Evolutionary conservation across 2,797 vertebrate genomes (phyloP).

Genomic region (Sphenopsis melanotis): DNA sequence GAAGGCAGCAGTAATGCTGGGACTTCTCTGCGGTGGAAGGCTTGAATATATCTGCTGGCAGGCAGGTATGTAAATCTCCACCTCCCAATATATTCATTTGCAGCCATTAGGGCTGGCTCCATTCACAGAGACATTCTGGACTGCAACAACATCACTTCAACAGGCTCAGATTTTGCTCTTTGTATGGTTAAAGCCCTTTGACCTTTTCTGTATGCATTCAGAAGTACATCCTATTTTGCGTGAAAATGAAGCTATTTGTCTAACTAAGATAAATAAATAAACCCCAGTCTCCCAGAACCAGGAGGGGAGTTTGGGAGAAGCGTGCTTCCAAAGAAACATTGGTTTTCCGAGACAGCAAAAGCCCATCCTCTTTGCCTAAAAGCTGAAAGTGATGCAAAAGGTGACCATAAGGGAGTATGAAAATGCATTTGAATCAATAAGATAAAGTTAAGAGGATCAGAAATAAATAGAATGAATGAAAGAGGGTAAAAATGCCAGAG

Average conservation of each 20-base stretch:
- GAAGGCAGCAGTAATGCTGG: not conserved
- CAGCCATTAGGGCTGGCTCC: not conserved
- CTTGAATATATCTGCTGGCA: not conserved
- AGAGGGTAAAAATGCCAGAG: conserved; percentile 64
- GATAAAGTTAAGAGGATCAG: conserved; percentile 70
- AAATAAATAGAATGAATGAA: conserved; percentile 69
- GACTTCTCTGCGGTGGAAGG: not conserved
- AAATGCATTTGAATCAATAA: conserved; percentile 71
- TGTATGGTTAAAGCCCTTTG: conserved; percentile 30
- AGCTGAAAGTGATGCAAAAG: conserved; percentile 33
- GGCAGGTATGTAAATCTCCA: not conserved
- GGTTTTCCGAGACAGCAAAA: not conserved
- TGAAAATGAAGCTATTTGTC: conserved; percentile 31
- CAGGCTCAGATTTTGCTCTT: conserved; percentile 34
- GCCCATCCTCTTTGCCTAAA: not conserved
- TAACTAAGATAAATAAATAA: conserved; percentile 28
- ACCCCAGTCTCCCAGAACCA: not conserved
- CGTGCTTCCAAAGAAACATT: not conserved
- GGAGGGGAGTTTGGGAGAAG: not conserved
- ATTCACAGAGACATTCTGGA: not conserved
- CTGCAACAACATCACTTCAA: conserved; percentile 15
- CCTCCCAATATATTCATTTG: not conserved
- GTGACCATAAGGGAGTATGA: conserved; percentile 56
- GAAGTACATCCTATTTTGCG: not conserved
- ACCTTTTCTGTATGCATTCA: not conserved